Base-by-base conservation (phyloP, 2,113 vertebrate genomes). In the Hippocampus mohnikei region DNA sequence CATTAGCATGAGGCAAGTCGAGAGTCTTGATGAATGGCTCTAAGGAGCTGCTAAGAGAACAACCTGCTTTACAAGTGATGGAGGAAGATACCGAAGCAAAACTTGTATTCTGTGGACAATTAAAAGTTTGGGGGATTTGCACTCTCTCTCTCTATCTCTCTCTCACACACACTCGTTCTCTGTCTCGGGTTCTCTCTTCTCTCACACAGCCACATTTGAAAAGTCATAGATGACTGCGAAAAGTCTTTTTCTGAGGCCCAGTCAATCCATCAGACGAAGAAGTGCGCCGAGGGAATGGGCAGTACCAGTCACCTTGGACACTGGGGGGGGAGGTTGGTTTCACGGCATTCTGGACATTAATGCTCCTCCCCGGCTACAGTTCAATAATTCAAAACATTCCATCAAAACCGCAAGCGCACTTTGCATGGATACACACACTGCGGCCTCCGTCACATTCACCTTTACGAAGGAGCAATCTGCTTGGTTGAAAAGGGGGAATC, bases 251-350 rank as follows among this genome's bases (percentile, higher is more conserved):
- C 74, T 78, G 74, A 88, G 78, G 82, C 79, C 66, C 66, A 74
- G 70, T 85, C 89, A 80, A 88, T 90, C 82, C 82, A 86, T 90
- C 87, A 89, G 78, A 78, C 68, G 80, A 66, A 74, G 66, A 70
- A 83, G 58, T 76, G 84, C 78, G 77, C 73, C 79, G 74, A 76
- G 84, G 84, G 82, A 85, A 64, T 1, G 79, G 79, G 83, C 82
- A 80, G 81, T 81, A 81, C 82, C 87, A 81, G 84, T 90, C 87
- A 90, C 89, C 89, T 89, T 87, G 87, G 80, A 84, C 78, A 86
- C 68, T 66, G 81, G 87, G 78, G 33, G 33, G 77, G 78, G 76
- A 81, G 86, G 80, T 82, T 60, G 27, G 70, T 87, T 85, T 88
- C 85, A 89, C 88, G 87, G 81, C 83, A 87, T 83, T 68, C 78